phyloP scores from a whole-genome alignment of 2,113 vertebrate species.

The Rhinolophus sinicus region DNA sequence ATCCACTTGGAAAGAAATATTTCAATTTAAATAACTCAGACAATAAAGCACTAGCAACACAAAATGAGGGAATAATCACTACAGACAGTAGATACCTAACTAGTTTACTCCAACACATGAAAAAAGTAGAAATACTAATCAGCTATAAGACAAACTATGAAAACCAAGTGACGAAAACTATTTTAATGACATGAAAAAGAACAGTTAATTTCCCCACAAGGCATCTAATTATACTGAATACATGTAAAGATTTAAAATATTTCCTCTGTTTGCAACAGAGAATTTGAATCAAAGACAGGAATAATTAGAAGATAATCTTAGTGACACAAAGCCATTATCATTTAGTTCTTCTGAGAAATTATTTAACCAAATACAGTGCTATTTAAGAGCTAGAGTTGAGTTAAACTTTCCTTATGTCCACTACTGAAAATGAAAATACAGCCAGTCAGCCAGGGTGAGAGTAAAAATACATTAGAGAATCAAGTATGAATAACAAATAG shows the following conservation, averaged over 20 bases:
- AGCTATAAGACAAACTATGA: neutral
- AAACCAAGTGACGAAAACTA: neutral
- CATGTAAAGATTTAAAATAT: slow-evolving; percentile 14
- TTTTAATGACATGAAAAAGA: neutral
- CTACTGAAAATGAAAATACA: slow-evolving; percentile 4
- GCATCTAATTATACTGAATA: neutral
- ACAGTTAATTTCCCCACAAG: neutral
- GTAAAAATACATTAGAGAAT: neutral
- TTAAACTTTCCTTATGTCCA: slow-evolving; percentile 32
- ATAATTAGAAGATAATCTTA: slow-evolving; percentile 16
- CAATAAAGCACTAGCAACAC: neutral
- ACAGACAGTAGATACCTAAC: neutral
- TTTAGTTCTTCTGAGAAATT: slow-evolving; percentile 26
- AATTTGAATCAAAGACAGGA: slow-evolving; percentile 9
- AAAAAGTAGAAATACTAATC: neutral
- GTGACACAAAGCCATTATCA: neutral
- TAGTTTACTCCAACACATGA: neutral
- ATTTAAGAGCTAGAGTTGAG: neutral
- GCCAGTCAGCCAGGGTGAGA: neutral
- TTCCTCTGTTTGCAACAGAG: neutral
- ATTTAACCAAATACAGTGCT: slow-evolving; percentile 24
- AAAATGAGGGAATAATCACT: neutral
- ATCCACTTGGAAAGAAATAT: slow-evolving; percentile 18
- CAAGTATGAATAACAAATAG: neutral
- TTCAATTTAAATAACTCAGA: slow-evolving; percentile 4